phyloP scores from a whole-genome alignment of 2,888 invertebrate genomes.

The Fragum sueziense region DNA sequence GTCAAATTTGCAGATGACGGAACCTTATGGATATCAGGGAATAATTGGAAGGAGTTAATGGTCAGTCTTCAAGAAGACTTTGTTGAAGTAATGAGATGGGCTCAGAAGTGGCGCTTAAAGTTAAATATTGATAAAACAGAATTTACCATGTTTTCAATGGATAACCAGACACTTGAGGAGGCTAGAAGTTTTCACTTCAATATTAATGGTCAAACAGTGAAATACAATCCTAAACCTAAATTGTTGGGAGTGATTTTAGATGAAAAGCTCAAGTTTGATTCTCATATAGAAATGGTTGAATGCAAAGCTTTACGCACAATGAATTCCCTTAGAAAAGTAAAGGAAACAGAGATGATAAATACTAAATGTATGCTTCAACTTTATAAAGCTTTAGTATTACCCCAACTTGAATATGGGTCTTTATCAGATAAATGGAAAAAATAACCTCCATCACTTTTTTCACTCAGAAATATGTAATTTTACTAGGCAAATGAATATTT shows the following conservation, averaged over 20 bases:
- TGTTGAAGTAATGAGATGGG: not conserved
- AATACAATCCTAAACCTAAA: slow-evolving; percentile 19
- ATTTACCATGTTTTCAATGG: slow-evolving; percentile 8
- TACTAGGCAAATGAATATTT: no score
- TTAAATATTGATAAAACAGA: slow-evolving; percentile 14
- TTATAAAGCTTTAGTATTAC: slow-evolving; percentile 12
- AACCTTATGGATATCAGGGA: slow-evolving; percentile 13
- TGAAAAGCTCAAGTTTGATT: slow-evolving; percentile 27
- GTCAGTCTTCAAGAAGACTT: not conserved
- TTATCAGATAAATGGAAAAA: no score
- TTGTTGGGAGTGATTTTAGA: slow-evolving; percentile 10
- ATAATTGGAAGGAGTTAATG: not conserved
- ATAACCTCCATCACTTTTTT: no score
- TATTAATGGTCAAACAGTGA: not conserved
- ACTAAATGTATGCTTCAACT: slow-evolving; percentile 8
- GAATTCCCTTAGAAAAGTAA: slow-evolving; percentile 10
- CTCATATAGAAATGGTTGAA: slow-evolving; percentile 9
- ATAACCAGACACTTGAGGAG: slow-evolving; percentile 6
- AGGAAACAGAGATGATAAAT: slow-evolving; percentile 7
- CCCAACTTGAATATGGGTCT: slow-evolving; percentile 18
- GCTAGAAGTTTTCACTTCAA: not conserved
- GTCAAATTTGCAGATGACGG: slow-evolving; percentile 26
- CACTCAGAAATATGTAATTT: no score
- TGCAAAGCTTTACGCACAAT: slow-evolving; percentile 3
- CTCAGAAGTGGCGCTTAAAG: slow-evolving; percentile 11